phyloP scores from a whole-genome alignment of 2,888 invertebrate genomes.

The Apamea crenata region DNA sequence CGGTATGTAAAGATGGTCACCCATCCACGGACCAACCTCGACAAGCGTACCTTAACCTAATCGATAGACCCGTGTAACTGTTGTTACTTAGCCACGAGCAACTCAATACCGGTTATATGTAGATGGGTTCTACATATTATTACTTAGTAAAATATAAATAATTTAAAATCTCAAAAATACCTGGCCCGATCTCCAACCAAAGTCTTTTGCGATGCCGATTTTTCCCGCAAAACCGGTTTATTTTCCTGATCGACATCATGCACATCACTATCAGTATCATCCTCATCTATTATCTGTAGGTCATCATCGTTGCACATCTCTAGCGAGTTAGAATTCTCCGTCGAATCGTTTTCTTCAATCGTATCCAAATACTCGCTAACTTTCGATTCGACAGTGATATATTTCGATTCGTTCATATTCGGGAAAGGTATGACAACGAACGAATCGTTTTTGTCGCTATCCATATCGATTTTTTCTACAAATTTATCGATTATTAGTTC shows the following conservation, averaged over 20 bases:
- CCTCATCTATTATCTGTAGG: slow-evolving; percentile 69
- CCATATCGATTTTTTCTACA: slow-evolving; percentile 57
- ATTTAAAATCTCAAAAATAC: slow-evolving; percentile 24
- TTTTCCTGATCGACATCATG: slow-evolving; percentile 64
- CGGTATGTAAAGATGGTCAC: background rate
- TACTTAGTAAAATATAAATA: too few species aligned
- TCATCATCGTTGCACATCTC: slow-evolving; percentile 68
- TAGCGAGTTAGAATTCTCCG: slow-evolving; percentile 67
- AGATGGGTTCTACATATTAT: background rate
- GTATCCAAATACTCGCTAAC: slow-evolving; percentile 78
- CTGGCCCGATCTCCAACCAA: slow-evolving; percentile 57
- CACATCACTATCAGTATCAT: slow-evolving; percentile 74
- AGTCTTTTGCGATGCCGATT: slow-evolving; percentile 56
- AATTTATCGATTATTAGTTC: slow-evolving; percentile 63
- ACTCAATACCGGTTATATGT: background rate
- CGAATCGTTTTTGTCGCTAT: slow-evolving; percentile 70
- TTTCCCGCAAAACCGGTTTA: background rate
- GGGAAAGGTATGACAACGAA: slow-evolving; percentile 80
- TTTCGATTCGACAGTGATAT: slow-evolving; percentile 62
- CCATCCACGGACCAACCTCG: background rate
- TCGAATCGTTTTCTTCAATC: slow-evolving; percentile 77
- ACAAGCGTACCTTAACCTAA: background rate
- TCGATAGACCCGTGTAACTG: background rate
- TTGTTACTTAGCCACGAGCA: background rate
- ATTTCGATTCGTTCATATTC: slow-evolving; percentile 52